phyloP scores from a whole-genome alignment of 1,140 invertebrate species.

The Frieseomelitta varia region DNA sequence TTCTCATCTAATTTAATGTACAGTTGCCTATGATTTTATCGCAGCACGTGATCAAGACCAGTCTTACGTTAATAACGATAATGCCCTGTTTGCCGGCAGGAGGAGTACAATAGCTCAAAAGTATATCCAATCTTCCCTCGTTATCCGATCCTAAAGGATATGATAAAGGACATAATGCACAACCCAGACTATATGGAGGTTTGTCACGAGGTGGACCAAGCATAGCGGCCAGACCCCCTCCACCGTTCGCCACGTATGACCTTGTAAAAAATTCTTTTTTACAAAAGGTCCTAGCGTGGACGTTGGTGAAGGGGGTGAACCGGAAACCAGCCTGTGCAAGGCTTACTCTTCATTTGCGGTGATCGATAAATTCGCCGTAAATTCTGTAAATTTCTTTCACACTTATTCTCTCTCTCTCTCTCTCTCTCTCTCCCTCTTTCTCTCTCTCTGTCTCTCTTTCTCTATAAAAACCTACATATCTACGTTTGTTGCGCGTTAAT shows the following conservation, averaged over 20 bases:
- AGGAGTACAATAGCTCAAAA: conserved; percentile 93
- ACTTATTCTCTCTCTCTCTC: neutral
- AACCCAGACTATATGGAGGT: conserved; percentile 98
- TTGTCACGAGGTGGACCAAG: conserved; percentile 91
- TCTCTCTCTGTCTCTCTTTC: neutral
- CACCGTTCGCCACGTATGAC: conserved; percentile 80
- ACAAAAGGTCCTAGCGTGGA: conserved; percentile 21
- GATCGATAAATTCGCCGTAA: neutral
- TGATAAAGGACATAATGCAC: conserved; percentile 97
- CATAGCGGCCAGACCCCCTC: conserved; percentile 79
- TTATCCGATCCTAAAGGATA: conserved; percentile 96
- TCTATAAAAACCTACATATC: neutral
- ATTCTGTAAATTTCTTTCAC: conserved; percentile 29
- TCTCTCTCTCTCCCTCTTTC: neutral
- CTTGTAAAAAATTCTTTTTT: conserved; percentile 63
- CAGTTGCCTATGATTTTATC: neutral
- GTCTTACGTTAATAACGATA: neutral
- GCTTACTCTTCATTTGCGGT: neutral
- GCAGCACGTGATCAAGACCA: neutral
- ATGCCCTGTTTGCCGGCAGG: conserved; percentile 83
- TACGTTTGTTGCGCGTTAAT: neutral
- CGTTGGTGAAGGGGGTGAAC: conserved; percentile 74
- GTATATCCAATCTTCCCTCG: conserved; percentile 96
- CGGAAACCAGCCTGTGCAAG: neutral
- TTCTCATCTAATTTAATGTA: neutral